Conservation (phyloP, 1,140 invertebrate species). For the Sitophilus oryzae region DNA sequence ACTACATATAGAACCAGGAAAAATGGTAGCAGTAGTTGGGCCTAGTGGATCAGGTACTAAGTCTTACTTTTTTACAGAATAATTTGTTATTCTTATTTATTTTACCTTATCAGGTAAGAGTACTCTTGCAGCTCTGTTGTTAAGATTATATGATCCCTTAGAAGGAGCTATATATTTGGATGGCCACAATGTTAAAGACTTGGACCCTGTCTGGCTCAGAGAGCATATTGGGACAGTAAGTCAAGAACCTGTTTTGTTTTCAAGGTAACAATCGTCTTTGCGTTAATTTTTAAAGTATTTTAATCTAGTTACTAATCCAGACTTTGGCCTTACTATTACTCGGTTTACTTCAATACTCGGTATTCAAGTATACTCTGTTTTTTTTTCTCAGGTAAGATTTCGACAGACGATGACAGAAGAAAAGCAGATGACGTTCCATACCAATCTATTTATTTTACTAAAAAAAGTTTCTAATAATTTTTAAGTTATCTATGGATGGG, state of each 20-base stretch:
- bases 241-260: constrained; percentile 47
- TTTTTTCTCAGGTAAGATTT: no score
- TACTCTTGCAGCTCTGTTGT: constrained; percentile 68
- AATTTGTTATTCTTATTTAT: neutral
- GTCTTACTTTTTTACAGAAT: neutral
- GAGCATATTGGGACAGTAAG: constrained; percentile 73
- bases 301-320: no score
- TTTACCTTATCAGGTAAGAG: constrained; percentile 59
- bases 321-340: no score
- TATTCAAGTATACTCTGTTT: no score
- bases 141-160: constrained; percentile 76
- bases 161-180: constrained; percentile 62
- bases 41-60: constrained; percentile 78
- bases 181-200: constrained; percentile 54
- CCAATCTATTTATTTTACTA: no score
- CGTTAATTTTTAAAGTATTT: no score
- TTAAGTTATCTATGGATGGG: no score
- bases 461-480: no score
- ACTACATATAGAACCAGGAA: constrained; percentile 64
- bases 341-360: no score
- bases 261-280: no score
- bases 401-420: no score
- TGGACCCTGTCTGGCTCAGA: constrained; percentile 67
- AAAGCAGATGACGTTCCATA: no score
- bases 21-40: constrained; percentile 76